Percentiles rank a stretch among this genome's conserved stretches.
Conservation (phyloP, 2,888 invertebrate genomes). For the Loripinus fragilis region DNA sequence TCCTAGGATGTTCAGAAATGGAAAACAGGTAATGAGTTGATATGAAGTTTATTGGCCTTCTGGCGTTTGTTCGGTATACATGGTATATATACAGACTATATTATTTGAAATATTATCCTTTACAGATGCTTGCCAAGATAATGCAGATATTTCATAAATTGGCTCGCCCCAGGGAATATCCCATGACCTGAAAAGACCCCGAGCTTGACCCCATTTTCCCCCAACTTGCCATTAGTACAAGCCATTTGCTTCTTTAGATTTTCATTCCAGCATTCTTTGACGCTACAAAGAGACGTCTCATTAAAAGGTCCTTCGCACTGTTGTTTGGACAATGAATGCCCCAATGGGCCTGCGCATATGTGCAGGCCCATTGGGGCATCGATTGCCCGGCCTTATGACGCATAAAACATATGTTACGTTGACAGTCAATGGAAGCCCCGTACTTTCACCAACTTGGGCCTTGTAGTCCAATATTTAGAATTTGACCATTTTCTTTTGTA, state of each 20-base stretch:
- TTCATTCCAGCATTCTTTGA: slow-evolving; percentile 11
- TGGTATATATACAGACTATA: background rate
- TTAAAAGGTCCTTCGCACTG: no score
- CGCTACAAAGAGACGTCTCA: background rate
- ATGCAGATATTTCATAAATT: slow-evolving; percentile 1
- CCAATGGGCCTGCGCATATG: no score
- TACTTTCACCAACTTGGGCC: no score
- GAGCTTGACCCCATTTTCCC: slow-evolving; percentile 8
- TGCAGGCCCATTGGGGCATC: no score
- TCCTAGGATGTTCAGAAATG: no score
- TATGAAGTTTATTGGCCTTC: slow-evolving; percentile 12
- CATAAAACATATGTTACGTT: no score
- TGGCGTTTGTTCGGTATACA: background rate
- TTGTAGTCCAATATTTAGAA: no score
- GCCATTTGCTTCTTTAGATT: slow-evolving; percentile 1
- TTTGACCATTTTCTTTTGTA: no score
- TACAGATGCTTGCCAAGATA: slow-evolving; percentile 6
- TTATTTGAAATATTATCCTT: slow-evolving; percentile 17
- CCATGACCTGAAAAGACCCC: slow-evolving; percentile 15
- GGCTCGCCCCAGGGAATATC: background rate
- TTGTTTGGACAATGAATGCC: no score
- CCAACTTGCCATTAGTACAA: background rate
- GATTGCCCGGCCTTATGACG: no score
- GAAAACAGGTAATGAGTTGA: background rate
- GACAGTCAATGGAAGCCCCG: no score